A percentile compares a stretch with the other conserved stretches of the same genome.
phyloP scores from a whole-genome alignment of 2,797 vertebrate genomes.

The Taenioides sp. region DNA sequence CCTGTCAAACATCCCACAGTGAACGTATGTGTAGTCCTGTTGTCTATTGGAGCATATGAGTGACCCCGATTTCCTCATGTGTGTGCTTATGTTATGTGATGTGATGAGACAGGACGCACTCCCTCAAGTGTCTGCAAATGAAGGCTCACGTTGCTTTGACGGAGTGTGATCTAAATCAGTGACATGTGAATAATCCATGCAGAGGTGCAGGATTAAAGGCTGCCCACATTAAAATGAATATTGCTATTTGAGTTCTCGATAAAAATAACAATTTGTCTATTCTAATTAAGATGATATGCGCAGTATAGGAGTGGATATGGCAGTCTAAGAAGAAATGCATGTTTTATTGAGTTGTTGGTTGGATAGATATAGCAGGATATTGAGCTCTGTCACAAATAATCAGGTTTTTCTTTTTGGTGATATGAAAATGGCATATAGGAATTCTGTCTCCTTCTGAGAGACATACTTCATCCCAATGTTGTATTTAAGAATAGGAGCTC shows the following conservation, averaged over 20 bases:
- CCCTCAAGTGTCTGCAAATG: slow-evolving; percentile 1
- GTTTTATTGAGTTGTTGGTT: neutral
- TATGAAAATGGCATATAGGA: neutral
- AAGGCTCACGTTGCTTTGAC: neutral
- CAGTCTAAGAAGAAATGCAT: neutral
- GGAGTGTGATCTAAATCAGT: slow-evolving; percentile 1
- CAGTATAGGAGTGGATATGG: neutral
- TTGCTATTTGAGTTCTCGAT: neutral
- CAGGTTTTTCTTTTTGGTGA: neutral
- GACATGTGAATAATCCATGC: slow-evolving; percentile 1
- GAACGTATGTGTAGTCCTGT: neutral
- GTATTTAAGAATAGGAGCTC: slow-evolving; percentile 1
- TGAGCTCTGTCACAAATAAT: neutral
- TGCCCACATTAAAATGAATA: neutral
- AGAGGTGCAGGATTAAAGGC: neutral
- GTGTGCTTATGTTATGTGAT: slow-evolving; percentile 1
- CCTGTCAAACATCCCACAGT: slow-evolving; percentile 1
- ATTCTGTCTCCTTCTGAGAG: neutral
- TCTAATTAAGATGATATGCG: neutral
- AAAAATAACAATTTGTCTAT: neutral
- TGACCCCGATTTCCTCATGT: slow-evolving; percentile 4
- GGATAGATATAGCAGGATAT: neutral
- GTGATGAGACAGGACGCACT: neutral
- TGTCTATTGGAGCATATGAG: neutral
- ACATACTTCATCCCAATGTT: neutral